Evolutionary conservation across 2,113 vertebrate genomes (phyloP).

Genomic region (Spea bombifrons): DNA sequence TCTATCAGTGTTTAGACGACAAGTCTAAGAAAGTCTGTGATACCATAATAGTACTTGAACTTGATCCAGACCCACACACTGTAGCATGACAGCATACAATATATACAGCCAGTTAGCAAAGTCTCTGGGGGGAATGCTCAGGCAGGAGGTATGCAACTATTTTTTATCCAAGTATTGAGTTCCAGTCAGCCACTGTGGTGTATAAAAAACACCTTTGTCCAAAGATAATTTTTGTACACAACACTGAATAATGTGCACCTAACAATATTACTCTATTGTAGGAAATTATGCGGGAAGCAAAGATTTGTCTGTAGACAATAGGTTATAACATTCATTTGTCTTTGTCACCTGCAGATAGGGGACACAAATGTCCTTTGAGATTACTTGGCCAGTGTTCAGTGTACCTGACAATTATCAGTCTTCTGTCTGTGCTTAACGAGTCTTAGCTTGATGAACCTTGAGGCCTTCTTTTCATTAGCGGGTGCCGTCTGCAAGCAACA

Average conservation of each 20-base stretch:
- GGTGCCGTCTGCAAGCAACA: background rate
- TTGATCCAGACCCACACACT: background rate
- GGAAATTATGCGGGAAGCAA: constrained; percentile 16
- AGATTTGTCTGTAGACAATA: constrained; percentile 25
- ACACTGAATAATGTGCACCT: background rate
- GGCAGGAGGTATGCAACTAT: constrained; percentile 14
- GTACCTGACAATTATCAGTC: constrained; percentile 21
- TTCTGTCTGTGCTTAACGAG: background rate
- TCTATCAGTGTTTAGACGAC: too few relatives aligned
- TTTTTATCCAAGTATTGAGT: constrained; percentile 27
- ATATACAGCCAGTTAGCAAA: constrained; percentile 11
- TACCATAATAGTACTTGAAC: too few relatives aligned
- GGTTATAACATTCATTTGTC: constrained; percentile 10
- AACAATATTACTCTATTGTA: constrained; percentile 3
- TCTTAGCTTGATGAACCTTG: background rate
- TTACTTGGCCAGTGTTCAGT: background rate
- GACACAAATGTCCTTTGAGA: constrained; percentile 1
- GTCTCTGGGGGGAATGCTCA: constrained; percentile 9
- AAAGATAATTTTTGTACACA: constrained; percentile 12
- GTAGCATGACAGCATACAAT: background rate
- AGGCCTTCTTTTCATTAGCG: background rate
- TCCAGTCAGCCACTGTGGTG: constrained; percentile 14
- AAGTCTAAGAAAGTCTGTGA: too few relatives aligned
- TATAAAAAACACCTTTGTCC: constrained; percentile 34
- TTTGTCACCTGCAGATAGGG: background rate